phyloP scores from a whole-genome alignment of 2,888 invertebrate genomes.

The Idaea straminata region DNA sequence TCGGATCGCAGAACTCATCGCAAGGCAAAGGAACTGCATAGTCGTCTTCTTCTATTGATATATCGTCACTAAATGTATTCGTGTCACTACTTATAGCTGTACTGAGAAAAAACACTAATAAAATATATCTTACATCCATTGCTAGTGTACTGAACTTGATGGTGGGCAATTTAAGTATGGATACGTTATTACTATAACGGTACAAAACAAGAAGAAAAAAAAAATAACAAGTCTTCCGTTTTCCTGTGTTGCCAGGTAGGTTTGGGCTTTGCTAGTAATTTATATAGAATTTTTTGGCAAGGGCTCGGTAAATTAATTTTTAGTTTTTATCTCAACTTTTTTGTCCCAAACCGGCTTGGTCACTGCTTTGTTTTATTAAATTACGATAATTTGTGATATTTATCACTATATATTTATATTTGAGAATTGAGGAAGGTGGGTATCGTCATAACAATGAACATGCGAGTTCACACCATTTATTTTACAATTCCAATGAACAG shows the following conservation, averaged over 20 bases:
- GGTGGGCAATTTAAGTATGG: slow-evolving; percentile 33
- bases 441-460: too few relatives aligned
- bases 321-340: neutral
- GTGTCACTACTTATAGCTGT: slow-evolving; percentile 19
- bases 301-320: neutral
- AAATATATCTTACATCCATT: slow-evolving; percentile 18
- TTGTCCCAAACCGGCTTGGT: neutral
- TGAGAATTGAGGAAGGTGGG: neutral
- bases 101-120: slow-evolving; percentile 17
- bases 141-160: slow-evolving; percentile 32
- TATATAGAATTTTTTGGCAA: neutral
- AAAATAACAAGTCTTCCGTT: slow-evolving; percentile 4
- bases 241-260: neutral
- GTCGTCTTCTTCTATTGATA: slow-evolving; percentile 29
- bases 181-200: slow-evolving; percentile 10
- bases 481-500: too few relatives aligned
- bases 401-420: too few relatives aligned
- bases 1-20: slow-evolving; percentile 37
- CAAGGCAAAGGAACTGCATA: slow-evolving; percentile 45
- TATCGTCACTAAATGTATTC: slow-evolving; percentile 17
- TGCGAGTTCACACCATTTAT: too few relatives aligned
- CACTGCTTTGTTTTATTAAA: neutral
- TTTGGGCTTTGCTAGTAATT: neutral
- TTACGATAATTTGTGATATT: neutral
- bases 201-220: slow-evolving; percentile 10